phyloP scores from a whole-genome alignment of 2,888 invertebrate genomes.

The Dryocosmus kuriphilus region DNA sequence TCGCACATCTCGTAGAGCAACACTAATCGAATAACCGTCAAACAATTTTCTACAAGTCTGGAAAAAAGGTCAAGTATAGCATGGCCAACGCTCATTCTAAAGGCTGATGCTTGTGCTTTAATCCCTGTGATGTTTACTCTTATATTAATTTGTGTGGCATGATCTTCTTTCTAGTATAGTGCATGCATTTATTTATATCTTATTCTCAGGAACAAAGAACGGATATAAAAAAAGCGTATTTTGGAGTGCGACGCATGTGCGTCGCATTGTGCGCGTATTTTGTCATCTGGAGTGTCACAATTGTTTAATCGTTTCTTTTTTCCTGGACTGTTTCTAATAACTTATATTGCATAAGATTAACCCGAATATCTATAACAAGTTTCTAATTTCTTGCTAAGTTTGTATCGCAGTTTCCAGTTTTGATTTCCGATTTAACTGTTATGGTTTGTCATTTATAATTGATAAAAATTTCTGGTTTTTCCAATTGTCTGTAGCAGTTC shows the following conservation, averaged over 20 bases:
- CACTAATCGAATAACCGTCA: slow-evolving; percentile 62
- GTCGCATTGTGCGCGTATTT: too few species aligned
- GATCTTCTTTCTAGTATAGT: neutral
- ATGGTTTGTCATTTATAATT: neutral
- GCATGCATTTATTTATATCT: neutral
- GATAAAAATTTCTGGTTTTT: slow-evolving; percentile 20
- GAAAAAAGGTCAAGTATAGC: slow-evolving; percentile 76
- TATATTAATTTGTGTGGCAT: neutral
- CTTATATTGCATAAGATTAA: too few species aligned
- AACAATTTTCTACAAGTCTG: slow-evolving; percentile 62
- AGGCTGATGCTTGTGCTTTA: slow-evolving; percentile 27
- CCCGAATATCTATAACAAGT: too few species aligned
- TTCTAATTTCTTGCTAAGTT: too few species aligned
- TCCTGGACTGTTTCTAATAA: too few species aligned
- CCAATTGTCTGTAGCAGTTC: slow-evolving; percentile 72
- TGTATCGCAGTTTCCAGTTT: too few species aligned
- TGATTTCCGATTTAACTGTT: neutral
- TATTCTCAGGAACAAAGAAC: too few species aligned
- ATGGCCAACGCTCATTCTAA: slow-evolving; percentile 55
- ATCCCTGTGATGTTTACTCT: neutral
- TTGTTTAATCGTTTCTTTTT: too few species aligned
- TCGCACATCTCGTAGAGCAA: slow-evolving; percentile 65
- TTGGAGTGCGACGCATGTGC: too few species aligned
- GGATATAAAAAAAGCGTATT: too few species aligned
- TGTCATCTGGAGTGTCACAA: too few species aligned